Percentiles rank a stretch among this genome's conserved stretches.
phyloP scores from a whole-genome alignment of 1,140 invertebrate genomes.

The Nephila pilipes region DNA sequence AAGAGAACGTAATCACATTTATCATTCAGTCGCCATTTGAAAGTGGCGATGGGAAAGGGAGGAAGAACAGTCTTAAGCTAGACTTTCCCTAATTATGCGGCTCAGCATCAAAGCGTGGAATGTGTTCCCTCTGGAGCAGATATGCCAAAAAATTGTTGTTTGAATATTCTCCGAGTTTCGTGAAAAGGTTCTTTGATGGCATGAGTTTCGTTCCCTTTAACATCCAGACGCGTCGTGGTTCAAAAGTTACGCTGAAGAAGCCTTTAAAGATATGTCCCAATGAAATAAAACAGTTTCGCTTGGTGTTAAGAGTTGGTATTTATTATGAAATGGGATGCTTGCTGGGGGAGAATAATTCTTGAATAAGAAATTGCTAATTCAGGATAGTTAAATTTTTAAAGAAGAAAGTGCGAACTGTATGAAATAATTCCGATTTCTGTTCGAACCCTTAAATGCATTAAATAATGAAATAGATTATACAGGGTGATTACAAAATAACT shows the following conservation, averaged over 20 bases:
- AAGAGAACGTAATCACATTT: slow-evolving; percentile 51
- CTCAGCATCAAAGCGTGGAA: slow-evolving; percentile 11
- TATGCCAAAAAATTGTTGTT: slow-evolving; percentile 29
- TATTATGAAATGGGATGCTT: too few species aligned
- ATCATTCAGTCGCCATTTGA: slow-evolving; percentile 31
- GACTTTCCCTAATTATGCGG: slow-evolving; percentile 33
- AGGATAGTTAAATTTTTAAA: too few species aligned
- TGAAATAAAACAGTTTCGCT: background rate
- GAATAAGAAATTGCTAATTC: too few species aligned
- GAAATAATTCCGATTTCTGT: too few species aligned
- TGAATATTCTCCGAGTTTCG: background rate
- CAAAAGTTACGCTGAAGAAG: background rate
- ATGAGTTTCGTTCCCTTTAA: background rate
- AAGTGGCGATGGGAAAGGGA: background rate
- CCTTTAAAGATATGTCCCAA: background rate
- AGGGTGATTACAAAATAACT: too few species aligned
- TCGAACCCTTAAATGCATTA: too few species aligned
- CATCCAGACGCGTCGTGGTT: background rate
- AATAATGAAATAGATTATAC: too few species aligned
- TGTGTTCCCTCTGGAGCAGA: background rate
- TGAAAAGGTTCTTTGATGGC: slow-evolving; percentile 6
- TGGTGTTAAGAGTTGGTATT: background rate
- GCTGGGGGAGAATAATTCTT: too few species aligned
- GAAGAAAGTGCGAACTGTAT: too few species aligned
- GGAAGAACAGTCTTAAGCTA: background rate